Evolutionary conservation across 35 echinoderm and acorn worm species (phyloP).

Genomic region (Holothuria glaberrima): DNA sequence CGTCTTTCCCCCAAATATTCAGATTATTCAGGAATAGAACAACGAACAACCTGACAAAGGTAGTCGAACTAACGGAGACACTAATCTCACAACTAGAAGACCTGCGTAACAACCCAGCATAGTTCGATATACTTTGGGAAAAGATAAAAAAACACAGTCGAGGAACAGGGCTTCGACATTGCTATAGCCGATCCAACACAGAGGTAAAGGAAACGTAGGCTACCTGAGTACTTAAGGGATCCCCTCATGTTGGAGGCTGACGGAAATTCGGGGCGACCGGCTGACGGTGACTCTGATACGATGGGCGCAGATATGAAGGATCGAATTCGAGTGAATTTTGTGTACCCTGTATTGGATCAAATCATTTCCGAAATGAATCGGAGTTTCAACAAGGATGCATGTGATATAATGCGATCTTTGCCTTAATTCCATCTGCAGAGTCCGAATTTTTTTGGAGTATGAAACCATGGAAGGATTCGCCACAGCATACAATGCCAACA

Average conservation of each 20-base stretch:
- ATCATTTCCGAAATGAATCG: slow-evolving; percentile 58
- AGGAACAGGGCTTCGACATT: slow-evolving; percentile 53
- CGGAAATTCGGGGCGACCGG: slow-evolving; percentile 46
- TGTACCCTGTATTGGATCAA: slow-evolving; percentile 60
- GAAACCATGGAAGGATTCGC: slow-evolving; percentile 31
- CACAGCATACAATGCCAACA: slow-evolving; percentile 42
- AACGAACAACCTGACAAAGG: slow-evolving; percentile 56
- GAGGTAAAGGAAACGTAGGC: slow-evolving; percentile 49
- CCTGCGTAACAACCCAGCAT: slow-evolving; percentile 57
- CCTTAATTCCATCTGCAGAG: slow-evolving; percentile 42
- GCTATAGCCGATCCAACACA: slow-evolving; percentile 32
- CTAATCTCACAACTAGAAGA: slow-evolving; percentile 62
- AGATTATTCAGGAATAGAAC: too few species aligned
- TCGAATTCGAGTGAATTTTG: slow-evolving; percentile 44
- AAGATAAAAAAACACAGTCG: slow-evolving; percentile 45
- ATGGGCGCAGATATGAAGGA: slow-evolving; percentile 36
- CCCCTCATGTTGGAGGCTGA: slow-evolving; percentile 38
- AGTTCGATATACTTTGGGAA: slow-evolving; percentile 42
- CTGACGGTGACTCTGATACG: slow-evolving; percentile 49
- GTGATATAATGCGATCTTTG: slow-evolving; percentile 52
- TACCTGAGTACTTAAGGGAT: slow-evolving; percentile 44
- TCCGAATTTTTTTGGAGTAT: slow-evolving; percentile 39
- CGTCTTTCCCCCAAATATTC: too few species aligned
- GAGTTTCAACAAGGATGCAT: slow-evolving; percentile 52
- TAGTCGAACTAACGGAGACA: slow-evolving; percentile 41